A percentile compares a stretch with the other conserved stretches of the same genome.
Conservation (phyloP, 2,113 vertebrate genomes). For the Clupea harengus region DNA sequence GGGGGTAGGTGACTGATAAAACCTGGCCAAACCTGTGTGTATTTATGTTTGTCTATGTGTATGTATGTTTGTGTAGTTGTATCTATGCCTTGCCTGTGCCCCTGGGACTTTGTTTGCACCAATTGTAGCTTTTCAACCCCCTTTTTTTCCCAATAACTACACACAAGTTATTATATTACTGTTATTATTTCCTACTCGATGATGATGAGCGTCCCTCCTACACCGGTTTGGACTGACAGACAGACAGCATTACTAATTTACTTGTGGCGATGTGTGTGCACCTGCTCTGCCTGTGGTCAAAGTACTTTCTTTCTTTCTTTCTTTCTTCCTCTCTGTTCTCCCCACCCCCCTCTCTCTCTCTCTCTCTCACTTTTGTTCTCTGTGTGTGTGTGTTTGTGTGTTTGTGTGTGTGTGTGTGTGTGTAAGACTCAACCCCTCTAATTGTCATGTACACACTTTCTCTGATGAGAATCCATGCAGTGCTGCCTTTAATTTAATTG, state of each 20-base stretch:
- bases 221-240: too few relatives aligned
- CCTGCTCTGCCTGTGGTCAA: background rate
- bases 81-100: too few relatives aligned
- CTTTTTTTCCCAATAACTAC: too few relatives aligned
- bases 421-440: slow-evolving; percentile 55
- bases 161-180: too few relatives aligned
- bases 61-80: too few relatives aligned
- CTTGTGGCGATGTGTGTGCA: too few relatives aligned
- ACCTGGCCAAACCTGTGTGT: too few relatives aligned
- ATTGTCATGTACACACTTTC: slow-evolving; percentile 74
- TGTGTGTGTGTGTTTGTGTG: background rate
- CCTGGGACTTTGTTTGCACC: too few relatives aligned
- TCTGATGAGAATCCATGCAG: slow-evolving; percentile 72
- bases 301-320: slow-evolving; percentile 23
- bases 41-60: too few relatives aligned
- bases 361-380: background rate
- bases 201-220: background rate
- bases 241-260: too few relatives aligned
- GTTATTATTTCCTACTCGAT: background rate
- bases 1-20: too few relatives aligned
- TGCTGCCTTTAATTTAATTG: slow-evolving; percentile 78
- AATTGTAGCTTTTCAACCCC: too few relatives aligned
- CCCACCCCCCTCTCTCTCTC: background rate
- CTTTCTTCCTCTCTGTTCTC: slow-evolving; percentile 48
- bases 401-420: slow-evolving; percentile 14